These are phyloP conservation scores for Megalopta genalis DNA, from an alignment of 1,140 invertebrate species.

Conservation along the genomic window DNA sequence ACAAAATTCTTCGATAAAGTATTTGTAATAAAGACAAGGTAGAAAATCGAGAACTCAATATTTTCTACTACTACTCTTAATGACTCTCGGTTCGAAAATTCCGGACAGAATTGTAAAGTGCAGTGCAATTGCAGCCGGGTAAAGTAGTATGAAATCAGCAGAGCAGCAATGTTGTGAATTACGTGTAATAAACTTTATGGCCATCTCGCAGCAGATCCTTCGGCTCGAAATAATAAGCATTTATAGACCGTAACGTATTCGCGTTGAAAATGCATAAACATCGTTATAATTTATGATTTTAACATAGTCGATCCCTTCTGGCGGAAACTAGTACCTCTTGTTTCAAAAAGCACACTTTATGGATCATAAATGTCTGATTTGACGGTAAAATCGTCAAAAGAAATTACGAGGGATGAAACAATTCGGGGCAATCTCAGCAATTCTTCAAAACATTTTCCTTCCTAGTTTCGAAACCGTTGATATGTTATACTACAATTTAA, in stretches of 20 bases:
- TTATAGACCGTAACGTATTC: constrained; percentile 48
- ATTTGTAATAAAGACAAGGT: no score
- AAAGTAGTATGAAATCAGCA: constrained; percentile 14
- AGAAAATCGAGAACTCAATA: no score
- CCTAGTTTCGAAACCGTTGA: no score
- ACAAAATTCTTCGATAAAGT: no score
- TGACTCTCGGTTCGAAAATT: no score
- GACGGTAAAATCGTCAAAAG: background rate
- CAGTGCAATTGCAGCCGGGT: background rate
- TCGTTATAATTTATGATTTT: constrained; percentile 32
- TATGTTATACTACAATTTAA: no score
- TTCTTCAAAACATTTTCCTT: no score
- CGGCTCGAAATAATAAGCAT: constrained; percentile 39
- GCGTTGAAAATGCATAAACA: constrained; percentile 29
- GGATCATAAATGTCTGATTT: background rate
- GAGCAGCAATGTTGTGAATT: constrained; percentile 10
- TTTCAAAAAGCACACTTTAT: background rate
- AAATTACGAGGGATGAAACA: background rate
- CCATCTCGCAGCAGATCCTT: constrained; percentile 6
- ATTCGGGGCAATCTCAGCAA: background rate
- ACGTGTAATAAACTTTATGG: constrained; percentile 26
- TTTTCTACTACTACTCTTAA: no score
- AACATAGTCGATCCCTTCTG: background rate
- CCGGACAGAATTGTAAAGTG: no score
- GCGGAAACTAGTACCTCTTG: background rate